phyloP scores from a whole-genome alignment of 2,888 invertebrate species.

The Drosophila suboccidentalis region DNA sequence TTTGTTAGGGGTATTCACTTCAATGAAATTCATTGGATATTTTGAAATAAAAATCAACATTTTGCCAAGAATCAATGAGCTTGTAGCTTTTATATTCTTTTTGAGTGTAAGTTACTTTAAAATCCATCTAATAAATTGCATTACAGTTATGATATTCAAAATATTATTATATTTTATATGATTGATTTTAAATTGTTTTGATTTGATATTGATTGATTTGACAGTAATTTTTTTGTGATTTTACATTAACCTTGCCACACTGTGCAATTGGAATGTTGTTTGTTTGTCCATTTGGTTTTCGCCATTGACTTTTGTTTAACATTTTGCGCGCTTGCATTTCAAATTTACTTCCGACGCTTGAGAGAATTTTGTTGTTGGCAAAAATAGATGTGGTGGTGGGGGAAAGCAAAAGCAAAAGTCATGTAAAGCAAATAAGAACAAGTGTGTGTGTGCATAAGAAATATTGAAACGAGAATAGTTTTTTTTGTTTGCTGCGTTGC shows the following conservation, averaged over 20 bases:
- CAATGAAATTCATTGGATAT: not conserved
- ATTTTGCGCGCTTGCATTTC: slow-evolving; percentile 28
- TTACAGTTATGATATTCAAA: no score
- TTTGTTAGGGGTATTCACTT: not conserved
- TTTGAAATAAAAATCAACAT: not conserved
- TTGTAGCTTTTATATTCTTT: no score
- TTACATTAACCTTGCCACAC: slow-evolving; percentile 31
- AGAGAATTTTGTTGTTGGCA: not conserved
- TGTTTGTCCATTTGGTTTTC: slow-evolving; percentile 35
- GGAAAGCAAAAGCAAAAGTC: not conserved
- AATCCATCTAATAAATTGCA: no score
- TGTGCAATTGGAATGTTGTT: slow-evolving; percentile 38
- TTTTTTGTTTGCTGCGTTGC: slow-evolving; percentile 21
- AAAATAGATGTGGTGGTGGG: not conserved
- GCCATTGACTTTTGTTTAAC: slow-evolving; percentile 37
- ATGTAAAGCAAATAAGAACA: slow-evolving; percentile 9
- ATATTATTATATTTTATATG: no score
- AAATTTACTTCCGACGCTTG: slow-evolving; percentile 35
- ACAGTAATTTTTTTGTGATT: not conserved
- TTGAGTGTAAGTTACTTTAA: no score
- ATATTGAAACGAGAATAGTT: slow-evolving; percentile 50
- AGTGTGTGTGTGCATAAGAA: slow-evolving; percentile 28
- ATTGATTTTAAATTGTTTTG: no score
- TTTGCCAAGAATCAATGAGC: no score
- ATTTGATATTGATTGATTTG: not conserved